Evolutionary conservation across 1,140 invertebrate species (phyloP).

Genomic region (Eupristina koningsbergeri): DNA sequence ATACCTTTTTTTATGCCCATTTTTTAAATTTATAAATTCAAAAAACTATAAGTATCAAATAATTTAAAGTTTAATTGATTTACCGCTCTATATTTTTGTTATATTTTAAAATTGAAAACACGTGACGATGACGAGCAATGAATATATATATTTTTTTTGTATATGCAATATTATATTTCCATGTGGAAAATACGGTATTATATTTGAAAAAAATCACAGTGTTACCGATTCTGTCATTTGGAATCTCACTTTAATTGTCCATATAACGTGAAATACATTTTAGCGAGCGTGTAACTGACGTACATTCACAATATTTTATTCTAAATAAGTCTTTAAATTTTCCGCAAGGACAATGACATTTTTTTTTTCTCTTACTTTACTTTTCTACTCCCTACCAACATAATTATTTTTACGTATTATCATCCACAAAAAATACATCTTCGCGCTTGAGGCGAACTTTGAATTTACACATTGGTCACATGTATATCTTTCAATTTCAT

Average conservation of each 20-base stretch:
- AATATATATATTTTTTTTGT: background rate
- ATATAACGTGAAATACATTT: background rate
- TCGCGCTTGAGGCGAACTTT: conserved; percentile 6
- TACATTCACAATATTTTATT: conserved; percentile 19
- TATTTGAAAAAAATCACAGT: conserved; percentile 5
- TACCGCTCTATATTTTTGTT: conserved; percentile 7
- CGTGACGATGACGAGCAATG: background rate
- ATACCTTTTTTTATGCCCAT: background rate
- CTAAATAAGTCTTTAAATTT: background rate
- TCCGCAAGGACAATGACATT: conserved; percentile 24
- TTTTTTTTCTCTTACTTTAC: background rate
- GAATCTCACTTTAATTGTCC: background rate
- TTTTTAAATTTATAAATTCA: conserved; percentile 17
- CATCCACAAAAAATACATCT: conserved; percentile 41
- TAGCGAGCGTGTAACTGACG: background rate
- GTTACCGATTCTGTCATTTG: background rate
- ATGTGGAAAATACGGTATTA: background rate
- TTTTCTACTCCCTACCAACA: conserved; percentile 6
- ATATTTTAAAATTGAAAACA: conserved; percentile 1
- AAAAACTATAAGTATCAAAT: conserved; percentile 21
- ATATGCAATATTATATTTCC: conserved; percentile 1
- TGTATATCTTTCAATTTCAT: background rate
- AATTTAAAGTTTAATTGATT: conserved; percentile 32
- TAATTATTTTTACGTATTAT: conserved; percentile 38
- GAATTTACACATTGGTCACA: background rate